A percentile compares a stretch with the other conserved stretches of the same genome.
Conservation (phyloP, 2,113 vertebrate species). For the Psittacula cyanocephala region DNA sequence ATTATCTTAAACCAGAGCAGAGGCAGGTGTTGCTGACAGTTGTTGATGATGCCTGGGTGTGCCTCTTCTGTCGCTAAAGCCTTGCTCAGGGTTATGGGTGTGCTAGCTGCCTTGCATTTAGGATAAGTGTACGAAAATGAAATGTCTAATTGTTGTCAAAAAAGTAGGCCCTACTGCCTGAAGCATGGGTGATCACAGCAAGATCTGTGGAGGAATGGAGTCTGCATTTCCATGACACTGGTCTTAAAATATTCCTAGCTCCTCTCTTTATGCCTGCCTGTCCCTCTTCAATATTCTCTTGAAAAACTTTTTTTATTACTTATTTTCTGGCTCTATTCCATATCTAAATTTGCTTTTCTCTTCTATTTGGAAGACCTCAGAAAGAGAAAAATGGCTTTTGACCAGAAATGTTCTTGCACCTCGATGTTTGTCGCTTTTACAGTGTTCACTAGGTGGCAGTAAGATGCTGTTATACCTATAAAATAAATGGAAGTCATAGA, state of each 20-base stretch:
- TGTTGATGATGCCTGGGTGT: neutral
- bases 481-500: neutral
- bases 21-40: neutral
- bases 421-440: neutral
- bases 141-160: neutral
- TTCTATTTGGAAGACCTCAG: neutral
- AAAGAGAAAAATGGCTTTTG: neutral
- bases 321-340: neutral
- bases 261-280: neutral
- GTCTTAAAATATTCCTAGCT: neutral
- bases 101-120: neutral
- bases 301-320: neutral
- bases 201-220: neutral
- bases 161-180: neutral
- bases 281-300: neutral
- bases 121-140: neutral
- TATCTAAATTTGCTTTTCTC: neutral
- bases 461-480: neutral
- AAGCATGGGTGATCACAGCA: neutral
- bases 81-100: neutral
- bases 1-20: neutral
- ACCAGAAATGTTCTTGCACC: neutral
- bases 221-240: neutral
- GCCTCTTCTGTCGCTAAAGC: neutral
- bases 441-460: slow-evolving; percentile 60